Percentiles rank a stretch among this genome's conserved stretches.
Conservation (phyloP, 2,113 vertebrate species). For the Amblyopsis rosae region DNA sequence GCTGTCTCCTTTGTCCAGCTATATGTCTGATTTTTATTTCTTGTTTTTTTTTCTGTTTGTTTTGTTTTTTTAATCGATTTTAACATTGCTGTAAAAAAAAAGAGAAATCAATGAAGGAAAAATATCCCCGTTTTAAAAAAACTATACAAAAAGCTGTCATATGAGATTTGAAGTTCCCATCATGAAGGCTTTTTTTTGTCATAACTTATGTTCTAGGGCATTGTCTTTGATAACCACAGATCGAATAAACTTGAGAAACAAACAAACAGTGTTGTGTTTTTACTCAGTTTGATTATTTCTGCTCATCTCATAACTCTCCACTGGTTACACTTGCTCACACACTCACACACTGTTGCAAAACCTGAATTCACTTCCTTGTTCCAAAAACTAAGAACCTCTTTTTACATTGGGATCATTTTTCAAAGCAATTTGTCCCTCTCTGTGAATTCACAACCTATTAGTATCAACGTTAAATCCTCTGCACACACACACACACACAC, state of each 20-base stretch:
- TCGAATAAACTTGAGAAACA: constrained; percentile 81
- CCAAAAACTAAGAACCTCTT: constrained; percentile 33
- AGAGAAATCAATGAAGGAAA: constrained; percentile 72
- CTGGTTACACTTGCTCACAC: constrained; percentile 42
- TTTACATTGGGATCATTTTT: too few species aligned
- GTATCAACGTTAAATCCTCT: too few species aligned
- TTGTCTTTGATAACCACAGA: constrained; percentile 91
- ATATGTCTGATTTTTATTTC: constrained; percentile 33
- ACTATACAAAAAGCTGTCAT: constrained; percentile 67
- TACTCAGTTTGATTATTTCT: constrained; percentile 40
- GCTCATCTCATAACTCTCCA: constrained; percentile 22
- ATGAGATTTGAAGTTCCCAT: constrained; percentile 77
- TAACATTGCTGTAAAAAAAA: constrained; percentile 62
- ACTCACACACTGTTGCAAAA: constrained; percentile 20
- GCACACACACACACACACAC: too few species aligned
- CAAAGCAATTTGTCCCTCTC: too few species aligned
- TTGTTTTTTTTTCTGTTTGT: constrained; percentile 29
- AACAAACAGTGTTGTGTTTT: constrained; percentile 29
- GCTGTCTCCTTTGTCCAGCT: constrained; percentile 51
- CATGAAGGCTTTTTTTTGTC: constrained; percentile 78
- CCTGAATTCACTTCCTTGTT: neutral
- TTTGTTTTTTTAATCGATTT: constrained; percentile 39
- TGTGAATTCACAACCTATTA: too few species aligned
- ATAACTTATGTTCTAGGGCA: constrained; percentile 84
- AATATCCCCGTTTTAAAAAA: constrained; percentile 46